Conservation (phyloP, 2,797 vertebrate species). For the Hafferia zeledoni region DNA sequence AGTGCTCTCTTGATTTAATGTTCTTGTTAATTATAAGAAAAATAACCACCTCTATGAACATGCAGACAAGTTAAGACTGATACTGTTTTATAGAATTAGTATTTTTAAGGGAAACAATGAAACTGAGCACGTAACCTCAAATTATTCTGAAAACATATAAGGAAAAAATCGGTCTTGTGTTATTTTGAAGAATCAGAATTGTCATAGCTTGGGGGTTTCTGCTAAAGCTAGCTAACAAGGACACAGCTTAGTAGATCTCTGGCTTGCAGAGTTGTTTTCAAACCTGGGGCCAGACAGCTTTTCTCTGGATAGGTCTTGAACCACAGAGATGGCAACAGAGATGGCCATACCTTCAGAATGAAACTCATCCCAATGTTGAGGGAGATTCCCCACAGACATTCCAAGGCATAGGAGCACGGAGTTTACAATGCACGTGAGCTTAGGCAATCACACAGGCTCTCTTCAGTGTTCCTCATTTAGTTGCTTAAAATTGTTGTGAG, state of each 20-base stretch:
- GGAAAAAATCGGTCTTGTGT: not conserved
- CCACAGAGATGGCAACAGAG: not conserved
- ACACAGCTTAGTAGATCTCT: not conserved
- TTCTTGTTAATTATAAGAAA: constrained; percentile 62
- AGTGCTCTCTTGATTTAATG: constrained; percentile 70
- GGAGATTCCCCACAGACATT: not conserved
- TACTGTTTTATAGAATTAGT: constrained; percentile 32
- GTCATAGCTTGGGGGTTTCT: not conserved
- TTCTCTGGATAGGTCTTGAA: not conserved
- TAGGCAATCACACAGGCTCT: not conserved
- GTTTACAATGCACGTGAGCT: not conserved
- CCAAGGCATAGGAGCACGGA: not conserved
- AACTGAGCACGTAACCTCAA: not conserved
- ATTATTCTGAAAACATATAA: not conserved
- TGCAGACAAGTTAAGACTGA: constrained; percentile 64
- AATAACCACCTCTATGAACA: not conserved
- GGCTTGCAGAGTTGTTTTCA: not conserved
- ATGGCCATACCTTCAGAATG: not conserved
- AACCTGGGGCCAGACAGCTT: not conserved
- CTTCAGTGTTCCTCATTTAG: not conserved
- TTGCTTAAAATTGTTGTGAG: not conserved
- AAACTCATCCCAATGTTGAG: not conserved
- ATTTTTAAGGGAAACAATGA: constrained; percentile 30
- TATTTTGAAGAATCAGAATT: not conserved
- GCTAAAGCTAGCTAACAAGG: not conserved